A percentile compares a stretch with the other conserved stretches of the same genome.
These are phyloP conservation scores for Ploceus nigricollis DNA, from an alignment of 2,113 vertebrate species.

Conservation along the genomic window DNA sequence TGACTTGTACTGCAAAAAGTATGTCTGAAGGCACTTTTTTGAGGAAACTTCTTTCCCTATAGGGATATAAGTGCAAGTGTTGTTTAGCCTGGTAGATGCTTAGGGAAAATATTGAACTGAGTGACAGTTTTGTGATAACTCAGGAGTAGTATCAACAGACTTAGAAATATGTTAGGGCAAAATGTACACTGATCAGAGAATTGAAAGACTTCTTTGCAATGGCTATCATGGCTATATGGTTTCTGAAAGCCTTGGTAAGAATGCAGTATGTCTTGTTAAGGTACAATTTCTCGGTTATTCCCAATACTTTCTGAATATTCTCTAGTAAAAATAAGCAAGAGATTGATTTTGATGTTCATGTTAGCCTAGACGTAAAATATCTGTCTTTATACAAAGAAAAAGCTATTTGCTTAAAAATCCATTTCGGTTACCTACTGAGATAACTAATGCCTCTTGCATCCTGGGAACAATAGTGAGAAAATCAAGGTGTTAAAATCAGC, in stretches of 20 bases:
- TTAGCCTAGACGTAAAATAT: background rate
- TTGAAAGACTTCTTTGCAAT: background rate
- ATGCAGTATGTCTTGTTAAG: background rate
- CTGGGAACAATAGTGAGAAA: constrained; percentile 1
- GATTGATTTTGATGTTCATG: background rate
- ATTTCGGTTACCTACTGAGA: background rate
- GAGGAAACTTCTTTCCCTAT: background rate
- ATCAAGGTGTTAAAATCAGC: background rate
- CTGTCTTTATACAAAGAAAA: background rate
- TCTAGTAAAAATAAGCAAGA: background rate
- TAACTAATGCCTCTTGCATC: background rate
- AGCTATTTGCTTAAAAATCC: constrained; percentile 18
- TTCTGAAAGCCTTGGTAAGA: background rate
- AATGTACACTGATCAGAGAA: background rate
- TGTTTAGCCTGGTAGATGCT: background rate
- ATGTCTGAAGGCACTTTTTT: background rate
- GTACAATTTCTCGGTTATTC: background rate
- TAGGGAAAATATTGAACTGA: background rate
- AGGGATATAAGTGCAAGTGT: background rate
- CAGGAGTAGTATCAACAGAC: too few relatives aligned
- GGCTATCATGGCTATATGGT: background rate
- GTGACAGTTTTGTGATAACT: too few relatives aligned
- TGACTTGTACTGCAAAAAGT: background rate
- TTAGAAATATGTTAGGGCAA: background rate
- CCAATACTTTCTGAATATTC: background rate